Conservation (phyloP, 2,888 invertebrate genomes). For the Dinocampus coccinellae region DNA sequence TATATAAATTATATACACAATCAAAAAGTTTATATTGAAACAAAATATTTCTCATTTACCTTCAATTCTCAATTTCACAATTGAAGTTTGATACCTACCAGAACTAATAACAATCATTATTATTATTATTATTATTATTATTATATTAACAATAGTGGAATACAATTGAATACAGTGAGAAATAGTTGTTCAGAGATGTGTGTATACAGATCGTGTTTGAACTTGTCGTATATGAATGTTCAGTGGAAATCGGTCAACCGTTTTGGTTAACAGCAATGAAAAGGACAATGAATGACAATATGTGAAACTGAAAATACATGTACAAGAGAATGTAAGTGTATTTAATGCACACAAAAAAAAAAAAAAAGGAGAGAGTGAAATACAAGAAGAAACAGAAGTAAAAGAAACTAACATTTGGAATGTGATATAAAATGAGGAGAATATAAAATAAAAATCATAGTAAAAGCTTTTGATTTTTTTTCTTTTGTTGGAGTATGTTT, state of each 20-base stretch:
- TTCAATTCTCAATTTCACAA: background rate
- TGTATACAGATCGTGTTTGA: background rate
- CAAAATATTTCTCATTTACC: background rate
- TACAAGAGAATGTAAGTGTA: background rate
- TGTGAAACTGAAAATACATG: background rate
- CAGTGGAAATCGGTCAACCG: conserved; percentile 25
- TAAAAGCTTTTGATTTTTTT: background rate
- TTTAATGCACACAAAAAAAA: background rate
- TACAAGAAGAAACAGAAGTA: background rate
- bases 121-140: background rate
- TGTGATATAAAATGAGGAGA: too few species aligned
- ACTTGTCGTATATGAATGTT: background rate
- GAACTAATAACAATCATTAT: background rate
- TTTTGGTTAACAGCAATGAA: conserved; percentile 17
- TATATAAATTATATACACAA: background rate
- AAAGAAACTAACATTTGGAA: too few species aligned
- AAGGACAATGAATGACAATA: conserved; percentile 9
- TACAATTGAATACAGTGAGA: too few species aligned
- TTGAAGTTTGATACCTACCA: background rate
- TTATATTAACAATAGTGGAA: background rate
- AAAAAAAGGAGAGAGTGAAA: background rate
- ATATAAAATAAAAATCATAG: background rate
- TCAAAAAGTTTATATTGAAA: background rate
- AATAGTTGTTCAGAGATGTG: background rate
- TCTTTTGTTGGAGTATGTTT: too few species aligned